Conservation (phyloP, 1,140 invertebrate species). For the Dreissena rostriformis region DNA sequence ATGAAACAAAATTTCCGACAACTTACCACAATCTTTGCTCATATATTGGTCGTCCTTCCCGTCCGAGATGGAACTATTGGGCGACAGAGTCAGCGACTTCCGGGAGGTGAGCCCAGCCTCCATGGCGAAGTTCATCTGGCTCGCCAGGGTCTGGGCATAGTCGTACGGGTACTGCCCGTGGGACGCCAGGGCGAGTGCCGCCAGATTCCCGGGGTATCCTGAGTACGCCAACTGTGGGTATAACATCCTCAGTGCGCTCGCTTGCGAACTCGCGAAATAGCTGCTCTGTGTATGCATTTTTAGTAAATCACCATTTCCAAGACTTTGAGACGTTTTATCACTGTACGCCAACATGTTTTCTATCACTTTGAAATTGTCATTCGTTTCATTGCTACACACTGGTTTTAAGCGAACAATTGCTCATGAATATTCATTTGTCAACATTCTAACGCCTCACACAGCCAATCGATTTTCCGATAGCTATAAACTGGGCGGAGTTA, state of each 20-base stretch:
- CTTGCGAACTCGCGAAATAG: conserved; percentile 40
- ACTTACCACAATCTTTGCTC: conserved; percentile 42
- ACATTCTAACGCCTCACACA: not conserved
- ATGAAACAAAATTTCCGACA: not conserved
- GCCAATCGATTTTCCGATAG: conserved; percentile 11
- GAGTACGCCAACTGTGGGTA: conserved; percentile 51
- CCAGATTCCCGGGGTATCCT: conserved; percentile 48
- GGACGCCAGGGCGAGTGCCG: conserved; percentile 42
- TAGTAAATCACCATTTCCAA: conserved; percentile 35
- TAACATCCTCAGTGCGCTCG: conserved; percentile 49
- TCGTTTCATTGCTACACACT: conserved; percentile 40
- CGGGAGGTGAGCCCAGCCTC: conserved; percentile 40
- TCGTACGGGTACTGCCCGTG: conserved; percentile 52
- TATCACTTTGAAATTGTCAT: conserved; percentile 41
- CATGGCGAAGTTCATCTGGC: conserved; percentile 50
- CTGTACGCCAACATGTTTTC: conserved; percentile 50
- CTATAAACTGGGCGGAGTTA: conserved; percentile 8
- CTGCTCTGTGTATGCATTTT: conserved; percentile 37
- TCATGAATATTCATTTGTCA: conserved; percentile 55
- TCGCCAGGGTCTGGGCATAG: conserved; percentile 49
- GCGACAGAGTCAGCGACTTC: conserved; percentile 50
- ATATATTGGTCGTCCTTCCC: conserved; percentile 50
- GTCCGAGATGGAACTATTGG: conserved; percentile 54
- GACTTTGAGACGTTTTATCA: conserved; percentile 45
- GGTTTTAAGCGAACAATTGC: conserved; percentile 34